Evolutionary conservation across 2,888 invertebrate species (phyloP), one percentile per base, ranked within the genome.

Genomic region (Bursaphelenchus okinawaensis): DNA sequence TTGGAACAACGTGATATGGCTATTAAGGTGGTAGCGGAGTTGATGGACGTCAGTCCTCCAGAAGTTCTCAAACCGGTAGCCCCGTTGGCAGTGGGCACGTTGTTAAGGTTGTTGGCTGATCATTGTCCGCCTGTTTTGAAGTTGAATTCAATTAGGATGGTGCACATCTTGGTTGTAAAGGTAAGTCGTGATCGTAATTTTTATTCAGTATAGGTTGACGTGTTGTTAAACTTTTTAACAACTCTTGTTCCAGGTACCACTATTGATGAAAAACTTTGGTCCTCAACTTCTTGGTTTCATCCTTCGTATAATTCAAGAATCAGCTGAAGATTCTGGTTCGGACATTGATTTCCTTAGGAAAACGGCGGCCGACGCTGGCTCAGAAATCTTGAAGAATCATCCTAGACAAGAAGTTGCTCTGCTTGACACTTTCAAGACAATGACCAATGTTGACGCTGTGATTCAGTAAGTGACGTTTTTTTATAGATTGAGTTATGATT

Each of bases 191-290:
- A n/a, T n/a, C n/a, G n/a, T n/a, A n/a, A n/a, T n/a, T n/a, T n/a
- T n/a, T n/a, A n/a, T 29, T 29, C 29, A 29, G 52, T 12, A 27
- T 56, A 23, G 7, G 56, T 22, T 20, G 7, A 59, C 54, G 8
- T 20, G 51, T 20, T 16, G n/a, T 7, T 20, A 9, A 19, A n/a
- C 54, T 59, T 20, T 19, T 51, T 2, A n/a, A 22, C 16, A 19
- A 16, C 8, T 73, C 66, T n/a, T 22, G 20, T n/a, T 67, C 12
- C 82, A 91, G 90, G 93, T 94, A 69, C 93, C 93, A 54, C 88
- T 90, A 40, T 90, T 93, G 89, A 85, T 98, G 84, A 94, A 94
- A 84, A 95, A 96, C 83, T 98, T 98, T 86, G 87, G 96, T 79
- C 96, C 98, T 1, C 98, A 98, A 85, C 88, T 98, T 19, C 31